Percentiles rank a stretch among this genome's conserved stretches.
Evolutionary conservation across 2,113 vertebrate genomes (phyloP).

Genomic region (Phaetusa simplex): DNA sequence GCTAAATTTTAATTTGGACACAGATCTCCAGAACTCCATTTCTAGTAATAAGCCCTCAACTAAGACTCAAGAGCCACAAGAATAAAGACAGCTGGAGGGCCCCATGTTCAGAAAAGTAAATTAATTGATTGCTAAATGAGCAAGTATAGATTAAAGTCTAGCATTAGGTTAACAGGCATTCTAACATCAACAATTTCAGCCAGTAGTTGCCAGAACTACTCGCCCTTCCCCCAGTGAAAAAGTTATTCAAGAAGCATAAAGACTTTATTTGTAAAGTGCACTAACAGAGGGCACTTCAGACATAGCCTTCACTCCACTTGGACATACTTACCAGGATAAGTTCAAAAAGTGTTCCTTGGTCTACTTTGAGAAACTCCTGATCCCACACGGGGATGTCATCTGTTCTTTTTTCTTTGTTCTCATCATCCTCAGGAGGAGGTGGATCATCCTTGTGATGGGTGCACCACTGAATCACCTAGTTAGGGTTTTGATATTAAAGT

Average conservation of each 20-base stretch:
- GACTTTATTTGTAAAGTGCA: neutral
- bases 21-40: neutral
- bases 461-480: constrained; percentile 99
- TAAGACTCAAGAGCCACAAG: neutral
- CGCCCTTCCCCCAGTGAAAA: neutral
- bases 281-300: neutral
- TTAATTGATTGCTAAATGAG: neutral
- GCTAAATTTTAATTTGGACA: neutral
- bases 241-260: neutral
- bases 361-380: constrained; percentile 99
- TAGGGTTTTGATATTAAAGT: neutral
- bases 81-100: neutral
- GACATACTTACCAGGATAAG: constrained; percentile 89
- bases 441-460: constrained; percentile 99
- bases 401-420: constrained; percentile 99
- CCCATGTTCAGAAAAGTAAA: neutral
- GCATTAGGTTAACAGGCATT: neutral
- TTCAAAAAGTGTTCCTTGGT: constrained; percentile 98
- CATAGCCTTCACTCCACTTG: neutral
- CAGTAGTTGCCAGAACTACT: neutral
- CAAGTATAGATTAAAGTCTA: neutral
- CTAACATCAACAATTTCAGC: neutral
- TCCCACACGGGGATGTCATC: constrained; percentile 99
- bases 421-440: constrained; percentile 96
- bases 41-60: neutral